Percentiles rank a stretch among this genome's conserved stretches.
These are phyloP conservation scores for Sinodicranocentrus sp. DNA, from an alignment of 2,888 invertebrate species.

Conservation along the genomic window DNA sequence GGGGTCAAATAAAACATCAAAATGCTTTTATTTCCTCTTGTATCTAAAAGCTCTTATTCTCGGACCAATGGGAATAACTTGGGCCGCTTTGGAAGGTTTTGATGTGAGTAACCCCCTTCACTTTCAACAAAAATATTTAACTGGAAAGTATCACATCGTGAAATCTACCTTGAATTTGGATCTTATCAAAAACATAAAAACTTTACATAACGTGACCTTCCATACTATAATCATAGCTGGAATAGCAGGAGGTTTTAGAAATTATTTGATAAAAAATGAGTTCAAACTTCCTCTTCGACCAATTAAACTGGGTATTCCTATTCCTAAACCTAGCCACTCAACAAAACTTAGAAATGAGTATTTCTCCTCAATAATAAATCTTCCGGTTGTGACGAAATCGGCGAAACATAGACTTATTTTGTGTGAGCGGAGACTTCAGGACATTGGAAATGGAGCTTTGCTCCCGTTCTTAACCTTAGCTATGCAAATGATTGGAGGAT, in stretches of 20 bases:
- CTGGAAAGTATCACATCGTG: neutral
- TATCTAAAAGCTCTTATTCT: neutral
- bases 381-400: slow-evolving; percentile 17
- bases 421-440: neutral
- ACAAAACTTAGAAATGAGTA: slow-evolving; percentile 41
- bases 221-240: slow-evolving; percentile 37
- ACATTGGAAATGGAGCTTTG: neutral
- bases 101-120: neutral
- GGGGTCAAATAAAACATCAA: neutral
- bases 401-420: slow-evolving; percentile 15
- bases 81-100: neutral
- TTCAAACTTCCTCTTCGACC: slow-evolving; percentile 11
- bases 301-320: slow-evolving; percentile 20
- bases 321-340: slow-evolving; percentile 38
- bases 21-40: neutral
- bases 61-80: neutral
- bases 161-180: neutral
- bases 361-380: neutral
- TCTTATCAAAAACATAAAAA: neutral
- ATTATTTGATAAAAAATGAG: slow-evolving; percentile 20
- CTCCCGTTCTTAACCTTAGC: slow-evolving; percentile 8
- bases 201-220: slow-evolving; percentile 11
- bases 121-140: neutral
- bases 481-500: slow-evolving; percentile 5
- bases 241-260: slow-evolving; percentile 31